Conservation (phyloP, 2,113 vertebrate genomes). For the Mastomys natalensis region DNA sequence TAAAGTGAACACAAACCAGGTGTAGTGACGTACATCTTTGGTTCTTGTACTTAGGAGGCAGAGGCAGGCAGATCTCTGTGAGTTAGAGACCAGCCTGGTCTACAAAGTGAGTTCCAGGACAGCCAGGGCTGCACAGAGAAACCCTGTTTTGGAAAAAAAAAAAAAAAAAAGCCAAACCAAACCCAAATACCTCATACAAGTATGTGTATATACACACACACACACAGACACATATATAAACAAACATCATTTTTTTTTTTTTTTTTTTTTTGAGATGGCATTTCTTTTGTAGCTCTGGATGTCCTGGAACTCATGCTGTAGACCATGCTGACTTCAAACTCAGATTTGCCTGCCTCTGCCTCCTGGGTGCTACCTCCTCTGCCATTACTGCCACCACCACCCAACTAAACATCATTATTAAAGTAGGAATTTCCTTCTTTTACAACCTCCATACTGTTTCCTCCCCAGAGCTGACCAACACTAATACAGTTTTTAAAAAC, state of each 20-base stretch:
- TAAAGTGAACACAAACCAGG: not conserved
- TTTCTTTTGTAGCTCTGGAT: not conserved
- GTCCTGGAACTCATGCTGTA: not conserved
- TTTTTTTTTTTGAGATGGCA: not conserved
- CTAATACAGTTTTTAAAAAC: not conserved
- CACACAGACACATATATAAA: not conserved
- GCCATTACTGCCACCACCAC: no score
- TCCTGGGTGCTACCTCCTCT: not conserved
- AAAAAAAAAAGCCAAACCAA: not conserved
- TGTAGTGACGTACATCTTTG: not conserved
- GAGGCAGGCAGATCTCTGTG: not conserved
- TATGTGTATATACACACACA: not conserved
- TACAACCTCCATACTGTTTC: not conserved
- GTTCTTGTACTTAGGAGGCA: not conserved
- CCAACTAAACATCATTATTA: not conserved
- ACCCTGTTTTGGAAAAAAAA: not conserved
- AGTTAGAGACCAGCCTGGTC: not conserved
- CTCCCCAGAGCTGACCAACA: conserved; percentile 5
- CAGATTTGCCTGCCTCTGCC: not conserved
- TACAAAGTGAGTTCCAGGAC: not conserved
- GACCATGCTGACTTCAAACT: not conserved
- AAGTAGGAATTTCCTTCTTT: conserved; percentile 31
- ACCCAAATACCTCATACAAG: not conserved
- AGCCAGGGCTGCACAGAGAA: not conserved
- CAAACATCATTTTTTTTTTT: no score